Conservation (phyloP, 2,113 vertebrate species). For the Protobothrops mucrosquamatus region DNA sequence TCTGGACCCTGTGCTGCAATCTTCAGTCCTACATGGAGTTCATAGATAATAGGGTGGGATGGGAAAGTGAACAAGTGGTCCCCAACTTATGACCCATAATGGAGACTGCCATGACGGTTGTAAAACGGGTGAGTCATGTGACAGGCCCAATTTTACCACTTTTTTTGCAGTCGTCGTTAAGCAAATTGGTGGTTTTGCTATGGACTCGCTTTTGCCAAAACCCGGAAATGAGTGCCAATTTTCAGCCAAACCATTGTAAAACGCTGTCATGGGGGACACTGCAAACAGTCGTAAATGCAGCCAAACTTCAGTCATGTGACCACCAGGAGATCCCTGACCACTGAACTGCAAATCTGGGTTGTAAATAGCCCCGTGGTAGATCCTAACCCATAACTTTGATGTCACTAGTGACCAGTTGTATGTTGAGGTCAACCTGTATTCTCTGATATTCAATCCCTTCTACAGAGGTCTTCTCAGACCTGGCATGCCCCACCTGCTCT, state of each 20-base stretch:
- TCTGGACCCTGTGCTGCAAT: not conserved
- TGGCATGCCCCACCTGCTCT: not conserved
- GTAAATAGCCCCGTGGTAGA: not conserved
- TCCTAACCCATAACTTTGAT: not conserved
- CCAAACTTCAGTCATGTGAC: not conserved
- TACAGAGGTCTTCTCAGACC: not conserved
- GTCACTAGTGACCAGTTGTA: not conserved
- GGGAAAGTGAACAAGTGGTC: not conserved
- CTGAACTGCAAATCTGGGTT: not conserved
- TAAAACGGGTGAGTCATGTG: not conserved
- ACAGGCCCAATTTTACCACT: not conserved
- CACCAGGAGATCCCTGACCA: not conserved
- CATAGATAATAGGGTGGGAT: not conserved
- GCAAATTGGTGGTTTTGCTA: not conserved
- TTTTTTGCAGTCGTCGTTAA: not conserved
- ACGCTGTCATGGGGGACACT: not conserved
- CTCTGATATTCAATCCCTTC: not conserved
- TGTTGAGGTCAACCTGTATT: not conserved
- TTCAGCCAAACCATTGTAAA: not conserved
- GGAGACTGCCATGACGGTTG: not conserved
- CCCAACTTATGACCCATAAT: not conserved
- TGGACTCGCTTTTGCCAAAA: not conserved
- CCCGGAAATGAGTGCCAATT: not conserved
- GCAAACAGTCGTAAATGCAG: not conserved
- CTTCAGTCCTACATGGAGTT: constrained; percentile 16